Evolutionary conservation across 1,140 invertebrate species (phyloP), one percentile per base, ranked within the genome.

Genomic region (Solen grandis): DNA sequence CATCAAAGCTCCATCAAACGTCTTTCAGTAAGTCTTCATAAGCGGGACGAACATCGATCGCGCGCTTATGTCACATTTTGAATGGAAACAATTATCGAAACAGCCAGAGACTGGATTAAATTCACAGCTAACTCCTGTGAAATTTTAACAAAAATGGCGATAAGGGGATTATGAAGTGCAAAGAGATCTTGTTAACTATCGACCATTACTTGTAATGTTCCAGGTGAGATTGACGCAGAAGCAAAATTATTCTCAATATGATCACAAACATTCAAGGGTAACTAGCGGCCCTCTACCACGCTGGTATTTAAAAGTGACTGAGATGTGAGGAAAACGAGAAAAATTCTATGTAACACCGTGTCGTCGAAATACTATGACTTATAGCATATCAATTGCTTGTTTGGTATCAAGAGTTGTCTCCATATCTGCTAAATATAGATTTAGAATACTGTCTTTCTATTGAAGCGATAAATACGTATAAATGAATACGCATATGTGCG

Each of bases 91-190:
- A 75, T 16, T 63, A 62, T 75, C 59, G n/a, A n/a, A n/a, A n/a
- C n/a, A n/a, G n/a, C n/a, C n/a, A n/a, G n/a, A 46, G 41, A 77
- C 22, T 63, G 66, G 74, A 77, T 77, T 77, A 77, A 27, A 38
- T 55, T 77, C 46, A 77, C 60, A 77, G 60, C 50, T 77, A 22
- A 27, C 0, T 14, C 35, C 33, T 62, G 70, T 41, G 33, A 59
- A 74, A 35, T 62, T 52, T 77, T 22, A 50, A 29, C 41, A 46
- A 63, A 77, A 77, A 66, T 66, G 19, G 57, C 54, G 74, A 77
- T 77, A 77, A 77, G 57, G 31, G 27, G 74, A 66, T 66, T 77
- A 66, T 36, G 25, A 66, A 63, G 46, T 66, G 74, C 41, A 66
- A 35, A 55, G 38, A 27, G 29, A 36, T 59, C 41, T 25, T 31